Evolutionary conservation across 2,888 invertebrate species (phyloP).

Genomic region (Erpobdella octoculata): DNA sequence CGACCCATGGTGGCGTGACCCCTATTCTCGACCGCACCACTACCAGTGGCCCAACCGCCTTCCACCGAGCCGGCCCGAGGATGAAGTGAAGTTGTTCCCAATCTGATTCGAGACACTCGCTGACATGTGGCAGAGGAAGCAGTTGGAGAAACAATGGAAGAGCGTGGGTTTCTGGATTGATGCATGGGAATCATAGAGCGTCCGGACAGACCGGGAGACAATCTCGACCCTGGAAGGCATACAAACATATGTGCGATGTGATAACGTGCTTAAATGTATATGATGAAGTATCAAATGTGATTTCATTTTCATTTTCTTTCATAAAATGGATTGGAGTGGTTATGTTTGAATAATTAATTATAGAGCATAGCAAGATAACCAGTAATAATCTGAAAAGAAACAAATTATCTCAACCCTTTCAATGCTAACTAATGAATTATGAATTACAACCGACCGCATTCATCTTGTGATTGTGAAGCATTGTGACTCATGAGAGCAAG

Average conservation of each 20-base stretch:
- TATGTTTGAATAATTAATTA: neutral
- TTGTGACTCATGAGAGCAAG: constrained; percentile 11
- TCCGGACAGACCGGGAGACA: constrained; percentile 11
- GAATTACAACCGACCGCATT: no score
- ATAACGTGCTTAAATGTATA: no score
- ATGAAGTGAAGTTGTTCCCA: constrained; percentile 30
- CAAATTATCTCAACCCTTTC: neutral
- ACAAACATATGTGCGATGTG: neutral
- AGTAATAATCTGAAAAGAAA: neutral
- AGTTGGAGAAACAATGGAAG: constrained; percentile 20
- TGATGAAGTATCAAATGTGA: no score
- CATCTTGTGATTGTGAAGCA: neutral
- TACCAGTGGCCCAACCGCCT: neutral
- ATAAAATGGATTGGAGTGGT: no score
- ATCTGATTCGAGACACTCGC: constrained; percentile 27
- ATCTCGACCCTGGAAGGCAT: neutral
- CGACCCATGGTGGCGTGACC: constrained; percentile 27
- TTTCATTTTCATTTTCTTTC: no score
- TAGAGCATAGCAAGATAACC: neutral
- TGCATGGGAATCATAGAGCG: neutral
- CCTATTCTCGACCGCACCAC: constrained; percentile 9
- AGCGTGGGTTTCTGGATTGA: neutral
- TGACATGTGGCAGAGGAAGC: constrained; percentile 24
- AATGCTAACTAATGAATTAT: no score
- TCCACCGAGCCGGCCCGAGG: constrained; percentile 7